Evolutionary conservation across 2,113 vertebrate genomes (phyloP).

Genomic region (Tretioscincus oriximinensis): DNA sequence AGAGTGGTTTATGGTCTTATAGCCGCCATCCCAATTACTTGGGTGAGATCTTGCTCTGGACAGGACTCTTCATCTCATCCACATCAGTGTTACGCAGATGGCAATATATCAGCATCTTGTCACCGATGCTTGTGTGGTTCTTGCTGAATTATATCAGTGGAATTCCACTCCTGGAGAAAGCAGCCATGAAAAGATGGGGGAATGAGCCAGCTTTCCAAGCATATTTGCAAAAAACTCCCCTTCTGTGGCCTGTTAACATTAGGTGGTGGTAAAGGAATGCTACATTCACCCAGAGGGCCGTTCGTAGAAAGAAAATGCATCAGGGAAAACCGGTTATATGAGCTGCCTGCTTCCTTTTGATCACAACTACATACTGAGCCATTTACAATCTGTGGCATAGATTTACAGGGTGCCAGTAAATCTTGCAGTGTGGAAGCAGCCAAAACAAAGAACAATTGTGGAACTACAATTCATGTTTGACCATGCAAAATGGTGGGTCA

Average conservation of each 20-base stretch:
- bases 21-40: not conserved
- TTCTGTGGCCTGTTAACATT: constrained; percentile 72
- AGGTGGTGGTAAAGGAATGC: not conserved
- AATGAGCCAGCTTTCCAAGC: constrained; percentile 67
- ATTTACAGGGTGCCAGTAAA: not conserved
- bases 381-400: not conserved
- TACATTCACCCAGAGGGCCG: not conserved
- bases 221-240: constrained; percentile 75
- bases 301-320: not conserved
- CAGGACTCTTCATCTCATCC: constrained; percentile 44
- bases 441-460: not conserved
- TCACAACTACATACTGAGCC: not conserved
- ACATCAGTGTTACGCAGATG: not conserved
- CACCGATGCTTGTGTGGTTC: constrained; percentile 80
- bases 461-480: no score
- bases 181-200: constrained; percentile 75
- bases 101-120: constrained; percentile 71
- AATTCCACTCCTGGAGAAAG: constrained; percentile 77
- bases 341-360: no score
- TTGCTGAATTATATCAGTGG: constrained; percentile 76
- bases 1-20: not conserved
- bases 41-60: not conserved
- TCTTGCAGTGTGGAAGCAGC: not conserved
- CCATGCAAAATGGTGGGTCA: not conserved
- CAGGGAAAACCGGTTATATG: not conserved